Conservation (phyloP, 2,888 invertebrate genomes). For the Encarsia formosa region DNA sequence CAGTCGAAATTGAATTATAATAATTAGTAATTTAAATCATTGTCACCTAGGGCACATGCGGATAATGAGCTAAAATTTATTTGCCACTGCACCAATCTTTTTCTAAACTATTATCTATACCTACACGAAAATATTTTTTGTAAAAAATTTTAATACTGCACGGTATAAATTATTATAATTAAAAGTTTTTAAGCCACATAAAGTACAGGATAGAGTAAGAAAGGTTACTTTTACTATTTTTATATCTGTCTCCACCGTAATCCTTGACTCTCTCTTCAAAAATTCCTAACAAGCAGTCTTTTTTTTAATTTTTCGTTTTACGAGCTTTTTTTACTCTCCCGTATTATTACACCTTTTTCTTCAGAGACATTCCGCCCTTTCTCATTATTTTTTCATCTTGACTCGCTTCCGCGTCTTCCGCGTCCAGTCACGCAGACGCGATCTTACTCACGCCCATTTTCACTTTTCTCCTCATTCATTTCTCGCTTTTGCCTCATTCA, state of each 20-base stretch:
- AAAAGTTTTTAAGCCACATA: no score
- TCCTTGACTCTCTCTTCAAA: not conserved
- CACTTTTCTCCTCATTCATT: conserved; percentile 18
- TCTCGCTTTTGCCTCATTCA: conserved; percentile 11
- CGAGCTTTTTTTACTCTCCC: conserved; percentile 5
- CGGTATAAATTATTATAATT: no score
- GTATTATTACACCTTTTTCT: conserved; percentile 12
- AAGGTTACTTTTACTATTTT: not conserved
- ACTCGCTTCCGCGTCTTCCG: conserved; percentile 1
- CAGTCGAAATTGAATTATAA: no score
- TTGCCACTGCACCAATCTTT: no score
- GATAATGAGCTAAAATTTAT: no score
- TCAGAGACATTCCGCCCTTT: not conserved
- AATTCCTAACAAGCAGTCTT: not conserved
- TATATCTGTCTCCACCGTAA: not conserved
- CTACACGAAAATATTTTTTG: no score
- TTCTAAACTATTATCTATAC: no score
- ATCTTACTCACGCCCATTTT: conserved; percentile 5
- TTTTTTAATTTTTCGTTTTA: not conserved
- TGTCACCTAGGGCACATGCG: no score
- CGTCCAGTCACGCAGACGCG: conserved; percentile 7
- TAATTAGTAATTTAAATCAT: no score
- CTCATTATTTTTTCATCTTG: conserved; percentile 25
- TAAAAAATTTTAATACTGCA: no score
- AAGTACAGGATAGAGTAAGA: not conserved